These are phyloP conservation scores for Guaruba guarouba DNA, from an alignment of 2,113 vertebrate species.

Conservation along the genomic window DNA sequence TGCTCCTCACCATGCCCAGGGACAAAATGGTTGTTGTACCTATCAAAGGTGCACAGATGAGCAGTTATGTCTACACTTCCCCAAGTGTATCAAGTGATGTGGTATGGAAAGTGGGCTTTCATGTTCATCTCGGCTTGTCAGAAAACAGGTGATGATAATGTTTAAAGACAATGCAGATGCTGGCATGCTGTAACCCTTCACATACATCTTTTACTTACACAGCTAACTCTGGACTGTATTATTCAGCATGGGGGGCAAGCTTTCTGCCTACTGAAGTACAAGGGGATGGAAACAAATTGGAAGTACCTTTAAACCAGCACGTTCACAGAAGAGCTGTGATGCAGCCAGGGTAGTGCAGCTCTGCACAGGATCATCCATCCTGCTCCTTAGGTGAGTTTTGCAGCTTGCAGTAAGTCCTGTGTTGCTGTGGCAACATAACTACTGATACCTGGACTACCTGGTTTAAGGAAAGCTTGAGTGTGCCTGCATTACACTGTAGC, in stretches of 20 bases:
- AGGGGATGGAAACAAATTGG: background rate
- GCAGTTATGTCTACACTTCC: background rate
- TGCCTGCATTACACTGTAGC: background rate
- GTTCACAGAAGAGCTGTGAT: background rate
- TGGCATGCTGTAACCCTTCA: background rate
- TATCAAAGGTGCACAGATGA: background rate
- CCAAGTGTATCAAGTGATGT: background rate
- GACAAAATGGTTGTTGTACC: background rate
- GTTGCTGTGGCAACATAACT: conserved; percentile 21
- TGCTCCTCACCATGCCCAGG: background rate
- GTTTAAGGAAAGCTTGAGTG: background rate
- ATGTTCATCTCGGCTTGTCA: background rate
- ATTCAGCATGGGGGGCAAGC: background rate
- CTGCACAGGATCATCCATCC: background rate
- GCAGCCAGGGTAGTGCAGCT: background rate
- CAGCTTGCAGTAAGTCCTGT: background rate
- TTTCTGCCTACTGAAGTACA: background rate
- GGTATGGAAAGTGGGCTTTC: background rate
- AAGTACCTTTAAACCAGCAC: background rate
- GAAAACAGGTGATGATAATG: background rate
- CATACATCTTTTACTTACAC: background rate
- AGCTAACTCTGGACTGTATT: background rate
- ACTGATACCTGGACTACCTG: background rate
- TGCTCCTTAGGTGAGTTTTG: background rate
- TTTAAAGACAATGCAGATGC: background rate